Conservation (phyloP, 2,113 vertebrate genomes). For the Peromyscus californicus region DNA sequence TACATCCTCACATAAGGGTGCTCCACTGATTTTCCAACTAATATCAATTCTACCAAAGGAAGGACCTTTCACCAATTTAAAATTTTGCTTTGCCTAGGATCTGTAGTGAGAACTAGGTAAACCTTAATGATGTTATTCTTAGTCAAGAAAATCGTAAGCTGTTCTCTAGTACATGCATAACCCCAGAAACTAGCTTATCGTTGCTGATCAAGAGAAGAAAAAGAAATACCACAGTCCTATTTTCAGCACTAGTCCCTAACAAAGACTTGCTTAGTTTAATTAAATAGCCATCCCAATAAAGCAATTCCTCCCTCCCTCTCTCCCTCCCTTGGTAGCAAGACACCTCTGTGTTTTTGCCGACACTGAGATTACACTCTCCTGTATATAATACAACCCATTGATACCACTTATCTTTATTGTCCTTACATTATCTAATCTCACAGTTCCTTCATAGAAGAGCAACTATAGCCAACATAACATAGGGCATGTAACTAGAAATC, state of each 20-base stretch:
- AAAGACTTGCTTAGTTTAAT: not conserved
- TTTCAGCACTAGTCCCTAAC: conserved; percentile 42
- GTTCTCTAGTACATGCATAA: not conserved
- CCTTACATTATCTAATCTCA: not conserved
- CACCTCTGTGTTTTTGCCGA: not conserved
- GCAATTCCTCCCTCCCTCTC: not conserved
- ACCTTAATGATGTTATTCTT: conserved; percentile 11
- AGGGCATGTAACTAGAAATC: not conserved
- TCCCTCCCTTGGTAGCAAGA: not conserved
- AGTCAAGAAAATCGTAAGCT: not conserved
- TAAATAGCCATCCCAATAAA: not conserved
- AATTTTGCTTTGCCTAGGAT: conserved; percentile 5
- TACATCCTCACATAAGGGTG: not conserved
- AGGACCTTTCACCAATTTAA: not conserved
- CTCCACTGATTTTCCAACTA: conserved; percentile 38
- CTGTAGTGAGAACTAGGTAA: not conserved
- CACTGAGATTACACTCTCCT: not conserved
- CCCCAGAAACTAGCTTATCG: not conserved
- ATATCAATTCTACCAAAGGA: not conserved
- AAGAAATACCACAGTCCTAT: not conserved
- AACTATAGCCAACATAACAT: not conserved
- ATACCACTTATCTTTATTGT: conserved; percentile 28
- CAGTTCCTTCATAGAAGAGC: conserved; percentile 51
- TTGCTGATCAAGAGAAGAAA: not conserved
- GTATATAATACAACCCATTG: not conserved